Evolutionary conservation across 1,140 invertebrate species (phyloP).

Genomic region (Zophobas morio): DNA sequence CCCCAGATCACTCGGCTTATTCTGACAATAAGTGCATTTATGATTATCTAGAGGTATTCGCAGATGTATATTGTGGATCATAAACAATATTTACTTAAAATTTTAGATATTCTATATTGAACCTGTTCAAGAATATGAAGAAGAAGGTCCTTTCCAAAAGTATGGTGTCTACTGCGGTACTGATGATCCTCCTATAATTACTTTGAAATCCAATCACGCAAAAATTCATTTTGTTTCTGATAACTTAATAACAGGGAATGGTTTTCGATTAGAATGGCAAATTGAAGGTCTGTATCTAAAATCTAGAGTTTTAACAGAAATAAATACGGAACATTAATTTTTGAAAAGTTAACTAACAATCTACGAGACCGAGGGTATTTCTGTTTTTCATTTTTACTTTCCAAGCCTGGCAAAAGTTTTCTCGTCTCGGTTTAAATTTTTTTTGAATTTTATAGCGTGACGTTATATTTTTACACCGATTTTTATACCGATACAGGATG

Average conservation of each 20-base stretch:
- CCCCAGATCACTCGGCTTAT: slow-evolving; percentile 31
- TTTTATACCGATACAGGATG: slow-evolving; percentile 69
- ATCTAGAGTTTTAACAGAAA: neutral
- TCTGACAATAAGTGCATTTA: slow-evolving; percentile 46
- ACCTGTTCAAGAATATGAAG: slow-evolving; percentile 36
- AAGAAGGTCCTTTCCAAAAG: slow-evolving; percentile 57
- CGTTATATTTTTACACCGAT: neutral
- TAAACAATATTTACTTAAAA: slow-evolving; percentile 11
- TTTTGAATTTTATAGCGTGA: neutral
- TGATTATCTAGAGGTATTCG: slow-evolving; percentile 58
- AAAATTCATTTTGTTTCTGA: slow-evolving; percentile 80
- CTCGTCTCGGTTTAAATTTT: no score
- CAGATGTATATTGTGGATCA: neutral
- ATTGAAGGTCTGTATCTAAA: slow-evolving; percentile 64
- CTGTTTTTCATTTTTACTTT: no score
- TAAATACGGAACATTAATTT: no score
- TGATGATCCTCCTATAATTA: slow-evolving; percentile 73
- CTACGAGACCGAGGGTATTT: no score
- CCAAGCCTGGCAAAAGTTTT: no score
- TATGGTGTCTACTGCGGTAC: slow-evolving; percentile 77
- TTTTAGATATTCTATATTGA: slow-evolving; percentile 34
- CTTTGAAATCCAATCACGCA: slow-evolving; percentile 77
- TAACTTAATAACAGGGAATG: slow-evolving; percentile 64
- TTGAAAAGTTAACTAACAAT: no score
- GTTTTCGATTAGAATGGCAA: slow-evolving; percentile 78